Percentiles rank a stretch among this genome's conserved stretches.
Evolutionary conservation across 2,888 invertebrate species (phyloP).

Genomic region (Scaeva pyrastri): DNA sequence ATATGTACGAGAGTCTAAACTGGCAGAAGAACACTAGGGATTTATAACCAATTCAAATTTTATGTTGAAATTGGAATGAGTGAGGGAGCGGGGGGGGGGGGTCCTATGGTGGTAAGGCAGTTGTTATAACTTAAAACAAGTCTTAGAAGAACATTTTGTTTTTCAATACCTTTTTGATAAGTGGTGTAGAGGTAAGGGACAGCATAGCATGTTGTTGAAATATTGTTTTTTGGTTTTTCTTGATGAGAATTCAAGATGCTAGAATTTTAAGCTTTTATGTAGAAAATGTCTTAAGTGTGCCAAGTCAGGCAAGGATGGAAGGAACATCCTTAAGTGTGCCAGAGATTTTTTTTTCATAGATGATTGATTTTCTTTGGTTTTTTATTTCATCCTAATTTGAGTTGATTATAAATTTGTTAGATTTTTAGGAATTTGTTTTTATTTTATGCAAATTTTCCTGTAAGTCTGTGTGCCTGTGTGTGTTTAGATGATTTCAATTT

Average conservation of each 20-base stretch:
- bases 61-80: background rate
- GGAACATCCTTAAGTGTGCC: conserved; percentile 3
- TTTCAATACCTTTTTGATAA: conserved; percentile 11
- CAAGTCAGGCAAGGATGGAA: background rate
- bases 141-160: conserved; percentile 23
- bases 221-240: background rate
- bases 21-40: conserved; percentile 24
- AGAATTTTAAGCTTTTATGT: background rate
- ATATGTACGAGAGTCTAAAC: conserved; percentile 25
- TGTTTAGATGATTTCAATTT: no score
- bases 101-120: background rate
- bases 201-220: conserved; percentile 6
- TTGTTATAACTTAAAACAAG: conserved; percentile 30
- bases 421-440: background rate
- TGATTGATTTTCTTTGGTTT: conserved; percentile 15
- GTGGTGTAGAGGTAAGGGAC: background rate
- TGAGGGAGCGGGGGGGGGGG: background rate
- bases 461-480: no score
- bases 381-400: background rate
- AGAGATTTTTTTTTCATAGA: background rate
- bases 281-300: background rate
- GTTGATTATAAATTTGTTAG: background rate
- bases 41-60: conserved; percentile 37
- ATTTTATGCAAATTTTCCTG: no score
- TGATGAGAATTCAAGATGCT: background rate